Evolutionary conservation across 2,888 invertebrate genomes (phyloP), one percentile per base, ranked within the genome.

Genomic region (Agrypnus murinus): DNA sequence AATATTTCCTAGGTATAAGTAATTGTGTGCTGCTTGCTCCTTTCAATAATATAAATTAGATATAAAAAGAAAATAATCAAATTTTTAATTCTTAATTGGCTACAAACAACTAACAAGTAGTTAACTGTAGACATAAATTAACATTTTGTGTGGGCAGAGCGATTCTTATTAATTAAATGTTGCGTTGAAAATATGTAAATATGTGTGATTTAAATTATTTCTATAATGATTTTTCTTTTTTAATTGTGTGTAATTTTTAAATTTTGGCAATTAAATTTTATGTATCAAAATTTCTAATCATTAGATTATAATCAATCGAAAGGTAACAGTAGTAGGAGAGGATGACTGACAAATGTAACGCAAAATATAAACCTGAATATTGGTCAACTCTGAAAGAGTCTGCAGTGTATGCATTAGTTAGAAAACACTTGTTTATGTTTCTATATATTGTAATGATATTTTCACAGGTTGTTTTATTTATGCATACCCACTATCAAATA

Each of bases 101-200:
- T 43, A 15, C 43, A 15, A 43, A 43, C 43, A 43, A 43, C 43
- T 43, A 43, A 43, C 43, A 43, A 43, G 43, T 43, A 43, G 43
- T 43, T 43, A 15, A 43, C 43, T 43, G 12, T 12, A 4, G 15
- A 46, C 46, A 46, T 46, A 46, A 46, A 46, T 46, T 19, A 17
- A 46, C 19, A 2, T 15, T 25, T 15, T 34, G 14, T 34, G 25
- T 53, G 53, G 34, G 53, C 6, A 31, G 53, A 15, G 9, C 34
- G 15, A 15, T 32, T 53, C 34, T 34, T 32, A 34, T 53, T 53
- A 53, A 53, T 34, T 34, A 57, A 36, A 31, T 34, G 32, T 7
- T 14, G 19, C n/a, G 57, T 36, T 38, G 38, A 38, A 57, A 36
- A 57, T 57, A 57, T 36, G 57, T 36, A 36, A 57, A 57, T 46